Conservation (phyloP, 2,113 vertebrate species). For the Myanophis thanlyinensis region DNA sequence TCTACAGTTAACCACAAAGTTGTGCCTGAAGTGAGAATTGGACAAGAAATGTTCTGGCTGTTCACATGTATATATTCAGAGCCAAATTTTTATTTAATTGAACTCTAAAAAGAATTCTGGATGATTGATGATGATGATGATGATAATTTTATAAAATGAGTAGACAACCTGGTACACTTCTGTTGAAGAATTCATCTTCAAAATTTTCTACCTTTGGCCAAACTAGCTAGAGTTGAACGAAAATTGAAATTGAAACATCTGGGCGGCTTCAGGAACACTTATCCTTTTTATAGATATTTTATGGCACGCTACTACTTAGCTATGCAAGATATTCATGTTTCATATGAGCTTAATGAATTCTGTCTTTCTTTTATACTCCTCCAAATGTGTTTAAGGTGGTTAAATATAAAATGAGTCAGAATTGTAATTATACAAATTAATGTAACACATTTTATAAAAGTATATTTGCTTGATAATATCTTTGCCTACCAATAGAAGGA, state of each 20-base stretch:
- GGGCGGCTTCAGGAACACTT: neutral
- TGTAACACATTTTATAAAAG: neutral
- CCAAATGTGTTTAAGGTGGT: neutral
- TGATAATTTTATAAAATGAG: neutral
- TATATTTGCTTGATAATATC: neutral
- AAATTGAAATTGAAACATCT: neutral
- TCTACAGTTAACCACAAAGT: neutral
- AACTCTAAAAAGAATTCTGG: neutral
- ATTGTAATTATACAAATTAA: neutral
- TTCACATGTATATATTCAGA: neutral
- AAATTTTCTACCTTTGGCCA: neutral
- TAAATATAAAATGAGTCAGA: neutral
- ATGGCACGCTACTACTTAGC: neutral
- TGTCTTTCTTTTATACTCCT: neutral
- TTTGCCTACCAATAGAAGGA: neutral
- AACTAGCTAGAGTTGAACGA: neutral
- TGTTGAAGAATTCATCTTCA: neutral
- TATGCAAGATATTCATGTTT: neutral
- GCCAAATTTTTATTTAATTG: neutral
- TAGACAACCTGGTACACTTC: neutral
- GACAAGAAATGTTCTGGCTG: neutral
- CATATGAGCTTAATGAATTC: neutral
- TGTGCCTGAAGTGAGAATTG: neutral
- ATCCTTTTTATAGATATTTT: neutral
- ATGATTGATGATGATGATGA: neutral